Evolutionary conservation across 2,113 vertebrate species (phyloP).

Genomic region (Isurus oxyrinchus): DNA sequence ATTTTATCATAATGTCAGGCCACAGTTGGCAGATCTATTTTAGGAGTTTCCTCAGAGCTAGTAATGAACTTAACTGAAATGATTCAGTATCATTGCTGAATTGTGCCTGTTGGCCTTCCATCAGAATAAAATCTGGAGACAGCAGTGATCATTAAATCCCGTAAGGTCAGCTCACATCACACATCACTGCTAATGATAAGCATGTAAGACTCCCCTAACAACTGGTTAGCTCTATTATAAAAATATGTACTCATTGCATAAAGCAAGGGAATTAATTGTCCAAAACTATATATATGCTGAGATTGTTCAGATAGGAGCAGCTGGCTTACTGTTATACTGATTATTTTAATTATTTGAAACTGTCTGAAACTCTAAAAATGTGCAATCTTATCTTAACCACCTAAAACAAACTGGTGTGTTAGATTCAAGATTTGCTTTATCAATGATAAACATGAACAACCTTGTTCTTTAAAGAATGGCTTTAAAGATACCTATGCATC

Average conservation of each 20-base stretch:
- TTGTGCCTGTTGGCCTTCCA: background rate
- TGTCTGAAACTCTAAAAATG: constrained; percentile 2
- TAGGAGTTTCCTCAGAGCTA: constrained; percentile 7
- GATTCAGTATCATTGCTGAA: background rate
- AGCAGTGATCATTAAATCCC: background rate
- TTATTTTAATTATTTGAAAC: background rate
- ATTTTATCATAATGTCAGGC: background rate
- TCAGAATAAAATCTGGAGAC: background rate
- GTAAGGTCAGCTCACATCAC: background rate
- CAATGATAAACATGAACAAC: background rate
- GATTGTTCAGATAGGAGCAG: background rate
- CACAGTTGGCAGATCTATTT: constrained; percentile 26
- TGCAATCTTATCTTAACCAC: background rate
- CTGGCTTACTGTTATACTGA: background rate
- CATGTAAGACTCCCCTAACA: background rate
- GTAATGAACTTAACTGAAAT: constrained; percentile 6
- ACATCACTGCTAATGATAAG: background rate
- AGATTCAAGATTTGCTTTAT: background rate
- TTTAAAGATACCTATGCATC: background rate
- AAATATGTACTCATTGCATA: background rate
- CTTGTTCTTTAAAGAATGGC: background rate
- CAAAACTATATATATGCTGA: background rate
- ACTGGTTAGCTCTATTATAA: background rate
- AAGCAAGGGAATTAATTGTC: background rate
- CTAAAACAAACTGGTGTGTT: background rate